Base-by-base conservation (phyloP, 2,888 invertebrate genomes). In the Cistogaster globosa region DNA sequence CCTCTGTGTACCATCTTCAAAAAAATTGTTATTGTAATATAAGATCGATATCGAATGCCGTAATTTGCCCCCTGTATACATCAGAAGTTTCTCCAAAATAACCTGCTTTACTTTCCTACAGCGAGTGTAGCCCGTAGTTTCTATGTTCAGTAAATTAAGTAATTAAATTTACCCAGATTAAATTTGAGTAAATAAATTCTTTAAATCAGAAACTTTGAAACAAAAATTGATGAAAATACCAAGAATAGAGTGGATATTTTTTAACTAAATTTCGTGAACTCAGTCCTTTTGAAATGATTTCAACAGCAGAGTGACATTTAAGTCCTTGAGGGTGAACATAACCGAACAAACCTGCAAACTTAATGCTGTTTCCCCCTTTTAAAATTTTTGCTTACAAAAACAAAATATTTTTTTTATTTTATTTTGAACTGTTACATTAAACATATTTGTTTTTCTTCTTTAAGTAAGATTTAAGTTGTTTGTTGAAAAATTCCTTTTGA, bases 291-390 rank as follows among this genome's bases (percentile, higher is more conserved):
- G 22, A 16, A 20, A 38, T 51, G 26, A 60, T 55, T 74, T 67
- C 32, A 60, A 18, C 32, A 55, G 62, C n/a, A 57, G 60, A 48
- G 7, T 68, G 62, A 69, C 60, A 77, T 68, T 57, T 68, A 51
- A 74, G 57, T 68, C 80, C 72, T 77, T 76, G 76, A 69, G 48
- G 48, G 48, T 45, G 45, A 76, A 84, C 80, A 42, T 12, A 42
- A 42, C 42, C 8, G 18, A 22, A 60, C 51, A 80, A 51, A 67
- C 51, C 60, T 72, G 20, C 53, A 48, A 65, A 38, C 36, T 57
- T 69, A 42, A 38, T 32, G 18, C 32, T 32, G 57, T 75, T 36
- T 8, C 32, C 32, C 32, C 18, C 45, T 48, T 32, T 79, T 72
- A 14, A 16, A 7, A 26, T 42, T 69, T 62, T 51, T 72, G 57